Evolutionary conservation across 2,113 vertebrate genomes (phyloP).

Genomic region (Vombatus ursinus): DNA sequence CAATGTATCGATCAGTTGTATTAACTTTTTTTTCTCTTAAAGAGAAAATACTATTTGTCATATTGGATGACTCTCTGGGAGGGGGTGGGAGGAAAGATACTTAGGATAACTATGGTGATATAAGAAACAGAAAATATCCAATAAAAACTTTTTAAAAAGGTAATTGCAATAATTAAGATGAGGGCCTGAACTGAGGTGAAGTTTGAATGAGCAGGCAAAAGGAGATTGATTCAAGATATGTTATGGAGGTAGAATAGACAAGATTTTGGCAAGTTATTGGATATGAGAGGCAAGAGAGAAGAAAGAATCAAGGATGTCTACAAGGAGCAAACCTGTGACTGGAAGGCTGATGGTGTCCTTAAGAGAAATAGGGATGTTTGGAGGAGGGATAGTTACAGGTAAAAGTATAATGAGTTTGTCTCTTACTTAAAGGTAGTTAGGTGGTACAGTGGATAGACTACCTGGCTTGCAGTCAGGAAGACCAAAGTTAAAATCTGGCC

Average conservation of each 20-base stretch:
- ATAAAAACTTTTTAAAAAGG: neutral
- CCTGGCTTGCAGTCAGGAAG: neutral
- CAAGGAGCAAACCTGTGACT: neutral
- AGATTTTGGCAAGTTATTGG: neutral
- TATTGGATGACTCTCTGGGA: neutral
- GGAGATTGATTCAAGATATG: neutral
- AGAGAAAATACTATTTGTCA: neutral
- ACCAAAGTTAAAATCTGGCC: neutral
- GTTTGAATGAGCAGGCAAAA: neutral
- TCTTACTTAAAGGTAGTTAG: neutral
- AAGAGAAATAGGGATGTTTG: neutral
- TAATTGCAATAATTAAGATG: neutral
- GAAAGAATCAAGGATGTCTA: neutral
- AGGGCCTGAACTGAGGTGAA: neutral
- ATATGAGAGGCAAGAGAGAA: neutral
- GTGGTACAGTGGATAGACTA: neutral
- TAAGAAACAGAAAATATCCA: neutral
- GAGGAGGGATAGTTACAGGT: neutral
- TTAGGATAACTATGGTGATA: neutral
- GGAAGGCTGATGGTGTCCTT: neutral
- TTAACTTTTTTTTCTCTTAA: too few species aligned
- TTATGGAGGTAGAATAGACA: neutral
- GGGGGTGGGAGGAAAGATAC: neutral
- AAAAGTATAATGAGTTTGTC: neutral
- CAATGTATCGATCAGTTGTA: neutral